Percentiles rank a stretch among this genome's conserved stretches.
Conservation (phyloP, 2,888 invertebrate genomes). For the Ennomos fuscantarius region DNA sequence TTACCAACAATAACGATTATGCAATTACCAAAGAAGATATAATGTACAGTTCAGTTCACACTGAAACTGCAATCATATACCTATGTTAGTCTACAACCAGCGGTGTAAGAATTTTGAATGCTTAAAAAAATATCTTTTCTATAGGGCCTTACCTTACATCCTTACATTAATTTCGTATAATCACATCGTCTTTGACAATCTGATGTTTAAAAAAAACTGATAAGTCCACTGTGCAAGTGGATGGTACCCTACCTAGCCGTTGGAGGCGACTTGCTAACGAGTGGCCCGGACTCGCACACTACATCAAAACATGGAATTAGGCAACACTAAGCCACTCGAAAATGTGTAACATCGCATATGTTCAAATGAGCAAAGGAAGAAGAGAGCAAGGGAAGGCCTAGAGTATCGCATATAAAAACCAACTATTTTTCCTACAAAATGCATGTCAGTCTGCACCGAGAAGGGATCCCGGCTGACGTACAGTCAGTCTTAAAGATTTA, state of each 20-base stretch:
- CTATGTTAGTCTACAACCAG: conserved; percentile 63
- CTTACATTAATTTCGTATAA: conserved; percentile 81
- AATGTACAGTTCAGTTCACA: conserved; percentile 57
- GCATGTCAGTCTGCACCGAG: conserved; percentile 72
- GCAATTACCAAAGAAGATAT: conserved; percentile 70
- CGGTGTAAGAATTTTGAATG: conserved; percentile 78
- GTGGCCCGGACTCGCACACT: conserved; percentile 45
- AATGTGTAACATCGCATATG: conserved; percentile 68
- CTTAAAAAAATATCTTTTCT: conserved; percentile 84
- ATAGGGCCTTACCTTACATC: conserved; percentile 83
- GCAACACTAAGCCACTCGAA: conserved; percentile 63
- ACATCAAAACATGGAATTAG: conserved; percentile 50
- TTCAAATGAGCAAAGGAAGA: conserved; percentile 70
- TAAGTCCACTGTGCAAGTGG: conserved; percentile 66
- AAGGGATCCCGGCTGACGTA: conserved; percentile 60
- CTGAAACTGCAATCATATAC: conserved; percentile 44
- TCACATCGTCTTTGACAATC: conserved; percentile 83
- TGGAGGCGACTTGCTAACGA: conserved; percentile 62
- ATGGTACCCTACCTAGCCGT: conserved; percentile 56
- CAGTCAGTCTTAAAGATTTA: conserved; percentile 70
- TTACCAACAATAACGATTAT: conserved; percentile 80
- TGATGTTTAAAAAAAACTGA: conserved; percentile 70
- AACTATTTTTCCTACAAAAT: conserved; percentile 73
- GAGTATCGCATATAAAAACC: conserved; percentile 55
- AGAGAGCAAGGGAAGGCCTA: conserved; percentile 78